These are phyloP conservation scores for Galeopsomyia nigrocyanea DNA, from an alignment of 2,888 invertebrate species.

Conservation along the genomic window DNA sequence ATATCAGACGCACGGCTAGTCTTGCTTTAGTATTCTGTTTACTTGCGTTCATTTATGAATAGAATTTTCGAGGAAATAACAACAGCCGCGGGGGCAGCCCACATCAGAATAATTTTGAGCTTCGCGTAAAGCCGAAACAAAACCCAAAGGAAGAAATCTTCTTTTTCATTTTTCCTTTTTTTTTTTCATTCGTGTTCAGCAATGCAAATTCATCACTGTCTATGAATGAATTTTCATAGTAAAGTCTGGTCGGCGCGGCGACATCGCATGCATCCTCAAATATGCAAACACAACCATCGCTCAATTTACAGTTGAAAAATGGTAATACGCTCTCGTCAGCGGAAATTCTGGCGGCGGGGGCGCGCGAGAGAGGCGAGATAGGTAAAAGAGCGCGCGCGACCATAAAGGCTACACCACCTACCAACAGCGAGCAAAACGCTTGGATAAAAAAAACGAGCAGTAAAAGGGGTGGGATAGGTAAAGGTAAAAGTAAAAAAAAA, in stretches of 20 bases:
- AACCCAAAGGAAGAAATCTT: too few relatives aligned
- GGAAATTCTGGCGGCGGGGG: constrained; percentile 17
- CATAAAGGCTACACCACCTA: too few relatives aligned
- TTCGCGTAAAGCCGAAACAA: too few relatives aligned
- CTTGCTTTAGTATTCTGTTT: too few relatives aligned
- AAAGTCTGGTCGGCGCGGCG: not conserved
- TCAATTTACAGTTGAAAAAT: constrained; percentile 41
- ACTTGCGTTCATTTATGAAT: too few relatives aligned
- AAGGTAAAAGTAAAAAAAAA: constrained; percentile 5
- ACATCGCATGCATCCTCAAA: not conserved
- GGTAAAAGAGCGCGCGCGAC: not conserved
- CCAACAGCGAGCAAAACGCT: constrained; percentile 5
- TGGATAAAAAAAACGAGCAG: not conserved
- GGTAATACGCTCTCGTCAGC: constrained; percentile 42
- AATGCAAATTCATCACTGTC: constrained; percentile 32
- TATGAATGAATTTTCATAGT: constrained; percentile 16
- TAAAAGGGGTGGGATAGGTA: constrained; percentile 19
- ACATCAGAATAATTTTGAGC: too few relatives aligned
- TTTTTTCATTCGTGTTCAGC: not conserved
- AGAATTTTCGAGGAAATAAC: too few relatives aligned
- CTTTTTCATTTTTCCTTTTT: too few relatives aligned
- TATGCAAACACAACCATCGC: constrained; percentile 17
- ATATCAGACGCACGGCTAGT: too few relatives aligned
- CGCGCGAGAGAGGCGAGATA: not conserved
- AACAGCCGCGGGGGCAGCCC: too few relatives aligned